These are phyloP conservation scores for Campylomormyrus tamandua DNA, from an alignment of 2,113 vertebrate genomes.

Conservation along the genomic window DNA sequence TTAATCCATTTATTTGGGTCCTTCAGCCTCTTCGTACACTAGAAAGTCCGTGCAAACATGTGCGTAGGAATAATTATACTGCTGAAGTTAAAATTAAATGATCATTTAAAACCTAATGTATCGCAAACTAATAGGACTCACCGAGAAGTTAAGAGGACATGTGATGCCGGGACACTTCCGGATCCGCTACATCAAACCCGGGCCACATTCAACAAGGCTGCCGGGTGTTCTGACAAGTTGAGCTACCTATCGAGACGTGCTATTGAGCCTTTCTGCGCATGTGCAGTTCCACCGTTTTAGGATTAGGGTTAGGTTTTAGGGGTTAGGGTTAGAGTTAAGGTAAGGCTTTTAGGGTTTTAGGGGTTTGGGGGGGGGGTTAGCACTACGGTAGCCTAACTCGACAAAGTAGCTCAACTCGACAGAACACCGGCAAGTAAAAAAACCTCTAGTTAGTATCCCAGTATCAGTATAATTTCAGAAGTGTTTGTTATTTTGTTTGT, in stretches of 20 bases:
- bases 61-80: background rate
- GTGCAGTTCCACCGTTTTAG: no score
- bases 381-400: no score
- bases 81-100: background rate
- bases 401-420: no score
- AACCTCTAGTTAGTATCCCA: background rate
- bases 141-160: conserved; percentile 59
- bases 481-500: background rate
- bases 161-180: conserved; percentile 27
- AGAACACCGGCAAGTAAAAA: no score
- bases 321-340: no score
- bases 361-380: no score
- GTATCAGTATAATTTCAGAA: background rate
- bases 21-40: background rate
- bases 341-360: no score
- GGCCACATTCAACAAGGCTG: conserved; percentile 5
- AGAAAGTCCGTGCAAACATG: background rate
- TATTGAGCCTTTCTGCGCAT: no score
- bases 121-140: conserved; percentile 65
- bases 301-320: no score
- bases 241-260: no score
- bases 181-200: background rate
- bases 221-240: no score
- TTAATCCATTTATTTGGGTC: background rate
- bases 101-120: conserved; percentile 37